These are phyloP conservation scores for Zoanthus gigantus DNA, from an alignment of 92 coral and sea anemone species.

Conservation along the genomic window DNA sequence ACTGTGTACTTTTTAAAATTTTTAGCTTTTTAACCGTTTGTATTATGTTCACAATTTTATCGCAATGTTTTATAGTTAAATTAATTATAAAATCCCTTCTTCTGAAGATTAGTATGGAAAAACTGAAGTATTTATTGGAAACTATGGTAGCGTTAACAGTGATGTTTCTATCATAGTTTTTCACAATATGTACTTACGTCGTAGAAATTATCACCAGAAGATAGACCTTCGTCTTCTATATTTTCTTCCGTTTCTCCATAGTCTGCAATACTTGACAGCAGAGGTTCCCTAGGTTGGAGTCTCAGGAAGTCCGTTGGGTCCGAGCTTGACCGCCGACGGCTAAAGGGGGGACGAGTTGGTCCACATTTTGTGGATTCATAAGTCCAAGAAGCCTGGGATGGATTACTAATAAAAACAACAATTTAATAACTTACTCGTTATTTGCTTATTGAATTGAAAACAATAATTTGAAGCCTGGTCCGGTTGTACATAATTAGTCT, in stretches of 20 bases:
- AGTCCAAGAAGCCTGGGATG: neutral
- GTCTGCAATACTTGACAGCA: conserved; percentile 16
- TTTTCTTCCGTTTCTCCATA: neutral
- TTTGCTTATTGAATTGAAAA: no score
- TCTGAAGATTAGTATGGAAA: no score
- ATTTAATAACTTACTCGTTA: neutral
- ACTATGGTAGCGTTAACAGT: neutral
- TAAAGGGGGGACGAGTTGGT: neutral
- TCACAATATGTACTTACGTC: neutral
- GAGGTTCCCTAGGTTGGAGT: conserved; percentile 21
- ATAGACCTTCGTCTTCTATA: neutral
- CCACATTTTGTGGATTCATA: neutral
- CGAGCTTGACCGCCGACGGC: conserved; percentile 25
- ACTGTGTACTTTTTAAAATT: no score
- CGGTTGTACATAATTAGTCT: no score
- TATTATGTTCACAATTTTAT: no score
- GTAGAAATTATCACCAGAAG: neutral
- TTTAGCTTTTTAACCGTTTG: no score
- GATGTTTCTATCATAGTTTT: neutral
- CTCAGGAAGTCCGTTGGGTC: conserved; percentile 30
- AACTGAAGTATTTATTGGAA: neutral
- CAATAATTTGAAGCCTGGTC: no score
- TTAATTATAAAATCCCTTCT: no score
- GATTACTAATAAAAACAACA: neutral
- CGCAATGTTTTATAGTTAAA: no score